Evolutionary conservation across 92 coral and sea anemone species (phyloP), one percentile per base, ranked within the genome.

Genomic region (Palythoa grandiflora): DNA sequence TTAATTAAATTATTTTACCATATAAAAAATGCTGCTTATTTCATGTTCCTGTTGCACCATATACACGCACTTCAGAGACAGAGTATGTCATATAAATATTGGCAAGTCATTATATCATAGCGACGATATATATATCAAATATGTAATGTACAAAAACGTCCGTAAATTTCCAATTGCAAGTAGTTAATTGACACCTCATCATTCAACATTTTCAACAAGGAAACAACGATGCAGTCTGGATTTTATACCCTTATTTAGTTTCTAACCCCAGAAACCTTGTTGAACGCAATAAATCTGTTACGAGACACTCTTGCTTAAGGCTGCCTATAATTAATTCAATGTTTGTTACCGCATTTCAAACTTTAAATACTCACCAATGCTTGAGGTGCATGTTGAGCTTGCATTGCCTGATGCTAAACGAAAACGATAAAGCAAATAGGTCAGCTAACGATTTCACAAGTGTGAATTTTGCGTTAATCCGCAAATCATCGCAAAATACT

Each of bases 351-450:
- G 50, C 19, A 6, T 5, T 12, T 15, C 15, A 21, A 36, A 77
- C 0, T n/a, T 61, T 9, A 2, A 59, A 10, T 12, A 80, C 85
- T 66, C 35, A 81, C 86, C 61, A 81, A 44, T 5, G 86, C 75
- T 20, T 81, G 86, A 11, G 61, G n/a, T 81, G 98, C 98, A 10
- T 94, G 97, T 21, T 92, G 97, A 47, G 93, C 93, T 13, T 90
- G 93, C 86, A 90, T 89, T 4, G 90, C 91, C 39, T 87, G 95
- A 20, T 75, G 88, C 96, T 94, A 66, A 6, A 92, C 38, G 10
- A 60, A 70, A 70, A 68, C 63, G 54, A 44, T 3, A 40, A 77
- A 70, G 37, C 52, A 78, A 40, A 57, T 3, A 14, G 2, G 11
- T 81, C n/a, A 81, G n/a, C 47, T 8, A 8, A 21, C 14, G 38